Conservation (phyloP, 2,888 invertebrate genomes). For the Ophioninae sp. region DNA sequence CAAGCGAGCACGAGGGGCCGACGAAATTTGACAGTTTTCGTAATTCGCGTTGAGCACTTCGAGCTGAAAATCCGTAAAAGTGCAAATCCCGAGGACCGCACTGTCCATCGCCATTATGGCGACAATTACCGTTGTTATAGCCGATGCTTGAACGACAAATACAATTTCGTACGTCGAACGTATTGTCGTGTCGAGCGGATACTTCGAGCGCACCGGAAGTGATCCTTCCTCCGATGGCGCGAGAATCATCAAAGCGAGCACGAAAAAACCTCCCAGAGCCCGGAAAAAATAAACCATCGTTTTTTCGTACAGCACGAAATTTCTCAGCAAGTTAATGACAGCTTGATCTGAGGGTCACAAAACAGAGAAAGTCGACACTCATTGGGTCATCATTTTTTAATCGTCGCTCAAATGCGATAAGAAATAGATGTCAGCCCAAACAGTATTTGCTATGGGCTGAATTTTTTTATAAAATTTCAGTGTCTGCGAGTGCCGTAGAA, state of each 20-base stretch:
- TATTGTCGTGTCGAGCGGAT: conserved; percentile 70
- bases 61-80: conserved; percentile 66
- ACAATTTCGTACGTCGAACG: conserved; percentile 67
- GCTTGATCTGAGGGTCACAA: conserved; percentile 56
- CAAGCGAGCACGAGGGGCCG: not conserved
- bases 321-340: conserved; percentile 55
- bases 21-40: conserved; percentile 59
- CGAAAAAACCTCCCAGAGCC: conserved; percentile 60
- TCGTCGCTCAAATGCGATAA: not conserved
- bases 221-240: conserved; percentile 67
- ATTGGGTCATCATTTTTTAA: not conserved
- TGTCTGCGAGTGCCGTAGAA: no score
- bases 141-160: conserved; percentile 66
- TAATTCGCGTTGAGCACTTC: conserved; percentile 68
- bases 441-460: not conserved
- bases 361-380: not conserved
- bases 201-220: conserved; percentile 72
- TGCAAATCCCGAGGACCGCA: conserved; percentile 63
- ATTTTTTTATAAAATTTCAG: not conserved
- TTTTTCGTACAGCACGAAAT: conserved; percentile 59
- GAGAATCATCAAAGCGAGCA: conserved; percentile 66
- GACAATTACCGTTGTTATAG: conserved; percentile 64
- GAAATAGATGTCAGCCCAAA: not conserved
- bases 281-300: conserved; percentile 63
- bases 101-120: conserved; percentile 71